These are phyloP conservation scores for Galaxea fascicularis DNA, from an alignment of 92 coral and sea anemone genomes.

Conservation along the genomic window DNA sequence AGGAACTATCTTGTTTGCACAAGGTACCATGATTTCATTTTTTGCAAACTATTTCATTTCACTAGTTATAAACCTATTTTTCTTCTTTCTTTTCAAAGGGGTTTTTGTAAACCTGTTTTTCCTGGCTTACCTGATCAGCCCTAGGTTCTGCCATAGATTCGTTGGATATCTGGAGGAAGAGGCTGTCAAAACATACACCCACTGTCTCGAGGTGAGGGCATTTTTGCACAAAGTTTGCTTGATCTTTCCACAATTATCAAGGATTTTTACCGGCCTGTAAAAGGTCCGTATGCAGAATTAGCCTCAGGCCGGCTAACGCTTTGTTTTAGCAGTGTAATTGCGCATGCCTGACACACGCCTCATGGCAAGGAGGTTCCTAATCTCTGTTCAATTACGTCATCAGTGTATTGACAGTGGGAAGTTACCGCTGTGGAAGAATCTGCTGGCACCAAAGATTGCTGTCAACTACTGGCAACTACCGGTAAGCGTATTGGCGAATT, in stretches of 20 bases:
- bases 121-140: slow-evolving; percentile 91
- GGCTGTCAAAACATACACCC: slow-evolving; percentile 95
- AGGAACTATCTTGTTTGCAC: slow-evolving; percentile 81
- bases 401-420: slow-evolving; percentile 91
- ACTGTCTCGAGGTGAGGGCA: slow-evolving; percentile 83
- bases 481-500: slow-evolving; percentile 51
- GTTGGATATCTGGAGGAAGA: slow-evolving; percentile 98
- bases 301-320: too few species aligned
- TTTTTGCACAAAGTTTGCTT: not conserved
- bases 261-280: too few species aligned
- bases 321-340: too few species aligned
- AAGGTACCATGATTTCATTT: slow-evolving; percentile 69
- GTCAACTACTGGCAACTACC: slow-evolving; percentile 85
- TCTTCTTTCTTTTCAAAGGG: slow-evolving; percentile 55
- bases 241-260: too few species aligned
- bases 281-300: too few species aligned
- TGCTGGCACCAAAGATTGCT: slow-evolving; percentile 88
- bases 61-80: not conserved
- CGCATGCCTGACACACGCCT: too few species aligned
- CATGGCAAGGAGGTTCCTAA: not conserved
- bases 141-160: slow-evolving; percentile 95
- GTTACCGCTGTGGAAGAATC: slow-evolving; percentile 81
- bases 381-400: not conserved
- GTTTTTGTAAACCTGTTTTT: slow-evolving; percentile 92
- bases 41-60: not conserved